Evolutionary conservation across 1,140 invertebrate genomes (phyloP).

Genomic region (Galendromus occidentalis): DNA sequence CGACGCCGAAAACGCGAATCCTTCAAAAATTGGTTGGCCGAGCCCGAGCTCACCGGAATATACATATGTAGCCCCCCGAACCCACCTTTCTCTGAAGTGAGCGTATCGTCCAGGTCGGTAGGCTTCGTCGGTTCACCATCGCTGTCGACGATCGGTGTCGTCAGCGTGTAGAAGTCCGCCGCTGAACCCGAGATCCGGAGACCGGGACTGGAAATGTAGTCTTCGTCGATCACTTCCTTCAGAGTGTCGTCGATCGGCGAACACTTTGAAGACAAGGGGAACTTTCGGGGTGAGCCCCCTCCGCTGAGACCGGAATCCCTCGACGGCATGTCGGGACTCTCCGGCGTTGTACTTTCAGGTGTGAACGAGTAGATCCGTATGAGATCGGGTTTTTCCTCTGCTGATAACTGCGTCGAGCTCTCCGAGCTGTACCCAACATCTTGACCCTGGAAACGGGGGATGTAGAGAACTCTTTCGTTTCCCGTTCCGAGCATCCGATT

Average conservation of each 20-base stretch:
- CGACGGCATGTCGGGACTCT: slow-evolving; percentile 8
- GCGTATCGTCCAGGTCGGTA: not conserved
- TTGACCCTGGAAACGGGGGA: slow-evolving; percentile 12
- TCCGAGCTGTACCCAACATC: slow-evolving; percentile 29
- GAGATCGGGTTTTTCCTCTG: slow-evolving; percentile 22
- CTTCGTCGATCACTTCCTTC: not conserved
- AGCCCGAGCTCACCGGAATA: no score
- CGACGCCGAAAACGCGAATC: no score
- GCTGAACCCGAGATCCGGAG: not conserved
- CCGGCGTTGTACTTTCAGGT: not conserved
- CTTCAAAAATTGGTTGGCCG: no score
- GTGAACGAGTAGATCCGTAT: not conserved
- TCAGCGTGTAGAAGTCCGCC: not conserved
- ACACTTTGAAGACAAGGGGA: not conserved
- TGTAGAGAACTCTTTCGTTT: no score
- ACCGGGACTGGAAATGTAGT: not conserved
- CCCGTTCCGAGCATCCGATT: no score
- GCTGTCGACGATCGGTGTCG: not conserved
- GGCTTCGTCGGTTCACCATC: not conserved
- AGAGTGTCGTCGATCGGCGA: not conserved
- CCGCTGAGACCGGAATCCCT: not conserved
- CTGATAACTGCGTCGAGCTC: slow-evolving; percentile 25
- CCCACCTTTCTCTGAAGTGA: not conserved
- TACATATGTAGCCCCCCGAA: no score
- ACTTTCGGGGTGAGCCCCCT: not conserved